These are phyloP conservation scores for Opisthocomus hoazin DNA, from an alignment of 2,113 vertebrate genomes.

Conservation along the genomic window DNA sequence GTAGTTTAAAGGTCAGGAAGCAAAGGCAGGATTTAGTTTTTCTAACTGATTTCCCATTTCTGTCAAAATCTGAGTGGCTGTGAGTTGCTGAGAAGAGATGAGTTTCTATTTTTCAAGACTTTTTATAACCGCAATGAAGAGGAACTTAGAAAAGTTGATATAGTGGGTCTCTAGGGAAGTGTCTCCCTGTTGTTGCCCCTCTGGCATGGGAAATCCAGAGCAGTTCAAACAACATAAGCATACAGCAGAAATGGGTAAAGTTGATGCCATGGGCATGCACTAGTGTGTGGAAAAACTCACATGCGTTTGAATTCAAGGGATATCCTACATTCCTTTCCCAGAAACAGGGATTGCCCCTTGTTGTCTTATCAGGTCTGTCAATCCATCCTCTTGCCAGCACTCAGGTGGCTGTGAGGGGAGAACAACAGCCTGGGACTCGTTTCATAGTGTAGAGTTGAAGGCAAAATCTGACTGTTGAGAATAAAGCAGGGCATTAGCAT, in stretches of 20 bases:
- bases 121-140: not conserved
- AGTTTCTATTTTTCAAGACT: not conserved
- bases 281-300: not conserved
- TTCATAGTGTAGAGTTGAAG: not conserved
- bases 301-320: not conserved
- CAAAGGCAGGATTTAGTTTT: slow-evolving; percentile 19
- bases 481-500: not conserved
- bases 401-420: not conserved
- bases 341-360: not conserved
- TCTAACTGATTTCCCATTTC: slow-evolving; percentile 33
- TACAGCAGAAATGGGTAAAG: not conserved
- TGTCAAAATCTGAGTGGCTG: not conserved
- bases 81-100: not conserved
- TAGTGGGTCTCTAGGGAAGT: not conserved
- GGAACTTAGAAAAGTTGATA: not conserved
- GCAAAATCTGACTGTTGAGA: not conserved
- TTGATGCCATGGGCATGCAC: not conserved
- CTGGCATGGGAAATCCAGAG: not conserved
- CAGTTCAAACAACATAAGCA: not conserved
- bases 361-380: not conserved
- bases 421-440: not conserved
- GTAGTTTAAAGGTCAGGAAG: not conserved
- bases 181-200: not conserved
- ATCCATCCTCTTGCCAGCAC: not conserved
- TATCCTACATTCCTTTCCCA: not conserved